phyloP scores from a whole-genome alignment of 2,888 invertebrate genomes.

The Acronicta alni region DNA sequence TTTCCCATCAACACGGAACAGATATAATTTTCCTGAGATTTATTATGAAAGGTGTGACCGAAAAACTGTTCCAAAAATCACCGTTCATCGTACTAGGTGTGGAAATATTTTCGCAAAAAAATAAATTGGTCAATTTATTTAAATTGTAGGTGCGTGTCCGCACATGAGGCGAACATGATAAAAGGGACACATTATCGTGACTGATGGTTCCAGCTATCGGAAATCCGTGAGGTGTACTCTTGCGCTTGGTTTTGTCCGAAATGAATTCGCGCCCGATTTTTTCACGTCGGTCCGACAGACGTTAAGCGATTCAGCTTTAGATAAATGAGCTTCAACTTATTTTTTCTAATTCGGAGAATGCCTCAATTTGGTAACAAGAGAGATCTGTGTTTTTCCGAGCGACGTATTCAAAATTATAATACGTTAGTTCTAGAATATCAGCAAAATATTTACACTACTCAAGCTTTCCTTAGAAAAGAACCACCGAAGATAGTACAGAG shows the following conservation, averaged over 20 bases:
- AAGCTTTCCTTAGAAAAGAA: too few species aligned
- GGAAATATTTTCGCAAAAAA: conserved; percentile 44
- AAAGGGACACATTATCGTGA: conserved; percentile 56
- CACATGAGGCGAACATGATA: conserved; percentile 51
- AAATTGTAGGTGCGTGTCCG: conserved; percentile 55
- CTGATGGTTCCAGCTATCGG: conserved; percentile 59
- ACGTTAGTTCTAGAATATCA: too few species aligned
- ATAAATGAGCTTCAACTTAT: conserved; percentile 31
- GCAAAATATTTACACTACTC: too few species aligned
- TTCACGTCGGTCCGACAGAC: conserved; percentile 13
- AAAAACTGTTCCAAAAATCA: conserved; percentile 35
- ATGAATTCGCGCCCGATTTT: conserved; percentile 37
- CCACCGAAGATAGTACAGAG: too few species aligned
- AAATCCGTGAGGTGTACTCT: conserved; percentile 54
- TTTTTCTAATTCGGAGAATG: background rate
- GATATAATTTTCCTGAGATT: conserved; percentile 40
- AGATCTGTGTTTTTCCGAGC: too few species aligned
- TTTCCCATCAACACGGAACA: conserved; percentile 16
- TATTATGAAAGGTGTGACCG: conserved; percentile 40
- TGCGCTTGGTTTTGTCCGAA: conserved; percentile 38
- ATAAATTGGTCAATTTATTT: conserved; percentile 62
- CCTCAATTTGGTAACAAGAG: background rate
- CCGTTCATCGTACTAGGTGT: conserved; percentile 25
- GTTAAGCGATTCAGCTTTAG: conserved; percentile 28
- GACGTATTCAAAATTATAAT: too few species aligned